Evolutionary conservation across 1,140 invertebrate genomes (phyloP).

Genomic region (Zaprionus gabonicus): DNA sequence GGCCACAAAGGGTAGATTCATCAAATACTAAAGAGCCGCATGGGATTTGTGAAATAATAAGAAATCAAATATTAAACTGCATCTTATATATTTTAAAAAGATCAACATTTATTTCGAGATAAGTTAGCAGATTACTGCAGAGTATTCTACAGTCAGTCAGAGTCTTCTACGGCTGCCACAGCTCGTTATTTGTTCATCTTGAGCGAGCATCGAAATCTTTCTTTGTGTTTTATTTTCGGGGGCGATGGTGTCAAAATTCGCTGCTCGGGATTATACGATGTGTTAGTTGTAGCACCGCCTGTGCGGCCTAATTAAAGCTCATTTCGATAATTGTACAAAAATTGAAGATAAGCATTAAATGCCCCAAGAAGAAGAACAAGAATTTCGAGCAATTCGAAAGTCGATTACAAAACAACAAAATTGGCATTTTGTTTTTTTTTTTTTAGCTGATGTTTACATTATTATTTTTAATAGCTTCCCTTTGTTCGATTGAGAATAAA

Average conservation of each 20-base stretch:
- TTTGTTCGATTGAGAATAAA: slow-evolving; percentile 35
- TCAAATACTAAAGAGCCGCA: neutral
- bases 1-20: neutral
- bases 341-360: slow-evolving; percentile 32
- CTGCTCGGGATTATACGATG: slow-evolving; percentile 53
- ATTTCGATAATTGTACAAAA: slow-evolving; percentile 57
- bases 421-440: slow-evolving; percentile 4
- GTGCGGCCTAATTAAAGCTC: slow-evolving; percentile 59
- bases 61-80: too few species aligned
- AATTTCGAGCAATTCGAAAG: slow-evolving; percentile 10
- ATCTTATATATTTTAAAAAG: neutral
- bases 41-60: neutral
- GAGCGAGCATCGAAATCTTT: slow-evolving; percentile 36
- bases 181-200: slow-evolving; percentile 20
- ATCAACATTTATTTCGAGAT: neutral
- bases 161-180: neutral
- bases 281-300: slow-evolving; percentile 50
- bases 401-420: slow-evolving; percentile 17
- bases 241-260: slow-evolving; percentile 55
- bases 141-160: slow-evolving; percentile 4
- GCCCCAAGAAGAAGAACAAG: neutral
- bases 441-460: slow-evolving; percentile 25
- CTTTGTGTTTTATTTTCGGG: slow-evolving; percentile 24
- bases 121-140: neutral
- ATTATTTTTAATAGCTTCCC: slow-evolving; percentile 26